Conservation (phyloP, 2,113 vertebrate genomes). For the Diadophis punctatus region DNA sequence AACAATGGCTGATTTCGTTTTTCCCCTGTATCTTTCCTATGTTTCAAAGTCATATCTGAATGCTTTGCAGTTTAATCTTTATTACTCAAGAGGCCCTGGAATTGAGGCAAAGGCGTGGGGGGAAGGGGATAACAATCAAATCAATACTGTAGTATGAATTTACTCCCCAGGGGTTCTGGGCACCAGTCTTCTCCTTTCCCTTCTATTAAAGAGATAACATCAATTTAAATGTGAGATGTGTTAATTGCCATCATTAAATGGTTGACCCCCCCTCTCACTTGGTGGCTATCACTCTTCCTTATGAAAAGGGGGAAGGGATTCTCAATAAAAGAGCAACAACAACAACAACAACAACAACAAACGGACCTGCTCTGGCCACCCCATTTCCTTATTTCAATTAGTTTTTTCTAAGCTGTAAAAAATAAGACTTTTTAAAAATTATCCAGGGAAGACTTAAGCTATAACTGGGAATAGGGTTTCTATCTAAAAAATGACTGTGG, state of each 20-base stretch:
- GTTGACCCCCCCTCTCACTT: not conserved
- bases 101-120: constrained; percentile 57
- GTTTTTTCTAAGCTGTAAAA: not conserved
- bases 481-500: not conserved
- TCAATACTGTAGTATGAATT: constrained; percentile 56
- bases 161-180: constrained; percentile 37
- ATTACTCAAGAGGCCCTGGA: constrained; percentile 57
- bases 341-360: too few relatives aligned
- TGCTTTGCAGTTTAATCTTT: constrained; percentile 60
- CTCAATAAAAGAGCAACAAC: not conserved
- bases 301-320: not conserved
- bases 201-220: constrained; percentile 39
- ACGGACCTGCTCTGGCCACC: not conserved
- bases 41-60: constrained; percentile 68
- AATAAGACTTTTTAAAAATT: not conserved
- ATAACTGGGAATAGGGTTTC: accelerated
- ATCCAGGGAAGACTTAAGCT: not conserved
- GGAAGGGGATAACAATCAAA: constrained; percentile 35
- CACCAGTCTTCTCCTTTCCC: constrained; percentile 53
- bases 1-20: not conserved
- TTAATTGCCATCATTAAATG: accelerated
- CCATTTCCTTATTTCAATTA: not conserved
- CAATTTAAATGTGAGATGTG: not conserved
- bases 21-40: constrained; percentile 30
- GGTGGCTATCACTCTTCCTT: not conserved